Conservation (phyloP, 2,888 invertebrate genomes). For the Hipparchia sbordonii region DNA sequence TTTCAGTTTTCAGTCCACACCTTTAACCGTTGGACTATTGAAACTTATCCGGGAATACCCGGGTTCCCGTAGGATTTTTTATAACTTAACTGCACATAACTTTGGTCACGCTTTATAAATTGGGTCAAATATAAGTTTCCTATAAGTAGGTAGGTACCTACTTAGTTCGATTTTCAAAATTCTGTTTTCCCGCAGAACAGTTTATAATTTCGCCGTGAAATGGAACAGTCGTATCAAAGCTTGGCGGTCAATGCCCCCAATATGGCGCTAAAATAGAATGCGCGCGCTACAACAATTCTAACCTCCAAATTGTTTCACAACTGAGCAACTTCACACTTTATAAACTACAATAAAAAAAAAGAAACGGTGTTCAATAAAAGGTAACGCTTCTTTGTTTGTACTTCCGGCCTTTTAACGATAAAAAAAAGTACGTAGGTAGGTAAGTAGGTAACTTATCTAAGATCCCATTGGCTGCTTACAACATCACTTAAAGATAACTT, state of each 20-base stretch:
- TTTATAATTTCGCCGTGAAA: slow-evolving; percentile 26
- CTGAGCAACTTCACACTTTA: slow-evolving; percentile 52
- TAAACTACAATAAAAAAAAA: slow-evolving; percentile 30
- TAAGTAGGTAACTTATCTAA: background rate
- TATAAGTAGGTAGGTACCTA: no score
- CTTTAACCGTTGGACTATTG: no score
- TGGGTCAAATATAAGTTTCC: no score
- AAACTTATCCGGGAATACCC: no score
- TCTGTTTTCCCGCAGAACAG: background rate
- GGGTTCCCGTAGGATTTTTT: no score
- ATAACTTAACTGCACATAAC: no score
- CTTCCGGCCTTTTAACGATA: slow-evolving; percentile 17
- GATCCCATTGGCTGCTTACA: background rate
- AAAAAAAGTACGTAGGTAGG: background rate
- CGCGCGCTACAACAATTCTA: slow-evolving; percentile 77
- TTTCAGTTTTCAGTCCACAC: no score
- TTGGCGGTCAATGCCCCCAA: slow-evolving; percentile 67
- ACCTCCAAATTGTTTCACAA: slow-evolving; percentile 74
- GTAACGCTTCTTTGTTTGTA: slow-evolving; percentile 21
- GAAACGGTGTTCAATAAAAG: slow-evolving; percentile 28
- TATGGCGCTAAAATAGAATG: slow-evolving; percentile 80
- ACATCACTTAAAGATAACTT: no score
- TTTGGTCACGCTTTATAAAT: no score
- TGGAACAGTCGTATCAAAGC: slow-evolving; percentile 26
- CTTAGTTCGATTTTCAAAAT: slow-evolving; percentile 8